Base-by-base conservation (phyloP, 2,797 vertebrate genomes). In the Platyrinchus mystaceus region DNA sequence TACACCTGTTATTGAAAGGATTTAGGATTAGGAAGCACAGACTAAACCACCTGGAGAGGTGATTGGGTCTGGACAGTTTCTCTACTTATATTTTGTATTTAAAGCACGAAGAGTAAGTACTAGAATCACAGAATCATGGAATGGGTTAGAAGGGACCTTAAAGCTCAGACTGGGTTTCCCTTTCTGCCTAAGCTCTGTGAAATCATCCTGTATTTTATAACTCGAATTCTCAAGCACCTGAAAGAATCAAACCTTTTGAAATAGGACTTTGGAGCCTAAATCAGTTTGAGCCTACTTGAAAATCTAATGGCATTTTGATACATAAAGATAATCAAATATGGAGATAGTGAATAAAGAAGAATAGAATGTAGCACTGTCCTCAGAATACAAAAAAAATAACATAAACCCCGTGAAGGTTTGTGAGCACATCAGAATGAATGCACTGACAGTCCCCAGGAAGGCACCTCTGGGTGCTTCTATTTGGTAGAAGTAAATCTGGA, bases 401-500 rank as follows among this genome's bases (percentile, higher is more conserved):
- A 32, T 3, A 16, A 60, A 89, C 53, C 74, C 66, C 11, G 14
- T 9, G 22, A 50, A 66, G 12, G 18, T 30, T 15, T 21, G 28
- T 28, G 76, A 90, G 41, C 28, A 60, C 26, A 12, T 3, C 46
- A 63, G 49, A 66, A 68, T 7, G 22, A 79, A 67, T 34, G 21
- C 17, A 26, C 22, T 27, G 46, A 94, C 47, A 21, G 44, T 30
- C 27, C 63, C 39, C 77, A 63, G 73, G 74, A 94, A 67, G 62
- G 89, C 79, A 94, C 56, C 76, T 68, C 91, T 68, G 34, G 47
- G 69, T 91, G 68, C 84, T 23, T 83, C 50, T 50, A 60, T 92
- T 96, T 86, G 62, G 64, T 30, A 83, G 89, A 86, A 90, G 75
- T 97, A 96, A 90, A 96, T 92, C 55, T 90, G 83, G 66, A 76